Conservation (phyloP, 2,113 vertebrate species). For the Cryptoleucopteryx plumbea region DNA sequence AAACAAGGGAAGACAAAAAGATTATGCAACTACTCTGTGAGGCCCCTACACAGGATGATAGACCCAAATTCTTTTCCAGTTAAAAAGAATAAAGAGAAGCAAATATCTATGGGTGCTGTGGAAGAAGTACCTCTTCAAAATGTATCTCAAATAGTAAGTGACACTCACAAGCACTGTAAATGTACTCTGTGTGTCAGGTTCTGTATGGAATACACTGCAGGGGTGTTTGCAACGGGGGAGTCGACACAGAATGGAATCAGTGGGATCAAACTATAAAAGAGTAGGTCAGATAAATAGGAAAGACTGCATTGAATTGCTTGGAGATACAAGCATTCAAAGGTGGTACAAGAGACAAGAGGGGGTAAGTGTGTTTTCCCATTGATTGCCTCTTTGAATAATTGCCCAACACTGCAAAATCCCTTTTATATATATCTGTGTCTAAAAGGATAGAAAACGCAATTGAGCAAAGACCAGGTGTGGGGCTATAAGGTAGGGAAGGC, state of each 20-base stretch:
- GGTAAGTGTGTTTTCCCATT: fast-evolving
- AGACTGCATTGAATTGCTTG: background rate
- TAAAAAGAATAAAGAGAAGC: background rate
- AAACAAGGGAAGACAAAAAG: background rate
- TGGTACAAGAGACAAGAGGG: too few species aligned
- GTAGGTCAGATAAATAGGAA: background rate
- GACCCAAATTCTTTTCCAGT: background rate
- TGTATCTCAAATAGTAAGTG: fast-evolving
- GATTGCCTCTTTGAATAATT: background rate
- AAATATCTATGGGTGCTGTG: background rate
- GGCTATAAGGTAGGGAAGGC: background rate
- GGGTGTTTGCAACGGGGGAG: background rate
- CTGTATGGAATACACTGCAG: background rate
- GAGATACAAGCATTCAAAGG: background rate
- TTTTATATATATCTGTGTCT: background rate
- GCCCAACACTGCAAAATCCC: background rate
- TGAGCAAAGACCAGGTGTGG: background rate
- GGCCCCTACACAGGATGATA: background rate
- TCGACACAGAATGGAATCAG: fast-evolving
- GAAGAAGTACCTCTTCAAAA: background rate
- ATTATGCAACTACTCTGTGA: fast-evolving
- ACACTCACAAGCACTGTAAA: background rate
- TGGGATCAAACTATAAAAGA: background rate
- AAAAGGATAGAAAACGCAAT: background rate
- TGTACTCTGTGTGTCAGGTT: background rate